Evolutionary conservation across 2,888 invertebrate species (phyloP).

Genomic region (Cheilosia urbana): DNA sequence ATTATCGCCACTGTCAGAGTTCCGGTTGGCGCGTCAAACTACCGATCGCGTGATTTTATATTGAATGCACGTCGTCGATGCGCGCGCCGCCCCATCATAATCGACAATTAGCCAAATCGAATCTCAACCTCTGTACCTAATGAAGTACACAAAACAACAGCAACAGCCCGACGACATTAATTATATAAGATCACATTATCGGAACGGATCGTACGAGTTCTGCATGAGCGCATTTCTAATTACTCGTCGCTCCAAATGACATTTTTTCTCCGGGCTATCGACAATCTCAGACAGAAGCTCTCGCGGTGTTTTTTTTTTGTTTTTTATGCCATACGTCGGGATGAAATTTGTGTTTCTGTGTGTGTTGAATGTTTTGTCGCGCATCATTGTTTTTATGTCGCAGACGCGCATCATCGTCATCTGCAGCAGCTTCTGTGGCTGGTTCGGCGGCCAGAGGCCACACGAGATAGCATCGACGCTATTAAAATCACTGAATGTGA

Average conservation of each 20-base stretch:
- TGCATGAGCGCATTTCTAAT: conserved; percentile 77
- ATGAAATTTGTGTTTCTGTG: conserved; percentile 55
- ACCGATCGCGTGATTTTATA: conserved; percentile 63
- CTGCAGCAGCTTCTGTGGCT: conserved; percentile 67
- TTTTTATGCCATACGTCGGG: background rate
- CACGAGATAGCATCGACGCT: conserved; percentile 74
- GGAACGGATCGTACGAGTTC: conserved; percentile 77
- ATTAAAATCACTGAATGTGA: conserved; percentile 76
- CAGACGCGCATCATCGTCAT: conserved; percentile 71
- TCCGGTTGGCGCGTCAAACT: conserved; percentile 53
- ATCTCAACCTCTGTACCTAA: conserved; percentile 32
- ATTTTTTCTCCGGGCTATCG: conserved; percentile 67
- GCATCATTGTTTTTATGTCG: conserved; percentile 75
- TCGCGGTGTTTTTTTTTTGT: conserved; percentile 15
- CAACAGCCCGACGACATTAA: conserved; percentile 54
- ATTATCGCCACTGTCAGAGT: conserved; percentile 55
- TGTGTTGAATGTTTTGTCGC: conserved; percentile 74
- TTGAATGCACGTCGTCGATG: conserved; percentile 38
- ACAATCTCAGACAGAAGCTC: conserved; percentile 62
- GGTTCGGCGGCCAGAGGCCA: conserved; percentile 65
- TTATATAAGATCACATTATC: conserved; percentile 73
- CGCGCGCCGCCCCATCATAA: conserved; percentile 27
- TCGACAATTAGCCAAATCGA: conserved; percentile 74
- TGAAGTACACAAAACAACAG: conserved; percentile 6
- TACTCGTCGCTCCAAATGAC: conserved; percentile 76